Evolutionary conservation across 2,797 vertebrate species (phyloP).

Genomic region (Propithecus perrieri): DNA sequence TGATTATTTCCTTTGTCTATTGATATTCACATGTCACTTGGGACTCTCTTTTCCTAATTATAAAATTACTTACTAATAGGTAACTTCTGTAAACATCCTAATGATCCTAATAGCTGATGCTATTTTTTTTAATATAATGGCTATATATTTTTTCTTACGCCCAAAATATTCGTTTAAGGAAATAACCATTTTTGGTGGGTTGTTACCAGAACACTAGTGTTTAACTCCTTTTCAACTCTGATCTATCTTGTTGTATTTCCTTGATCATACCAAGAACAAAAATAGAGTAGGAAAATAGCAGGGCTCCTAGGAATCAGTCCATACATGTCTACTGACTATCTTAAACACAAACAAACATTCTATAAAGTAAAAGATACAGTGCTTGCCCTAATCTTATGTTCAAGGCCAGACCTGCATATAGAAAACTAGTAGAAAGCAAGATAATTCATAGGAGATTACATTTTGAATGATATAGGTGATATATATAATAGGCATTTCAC

Average conservation of each 20-base stretch:
- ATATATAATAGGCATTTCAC: neutral
- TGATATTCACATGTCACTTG: constrained; percentile 25
- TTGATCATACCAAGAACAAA: constrained; percentile 29
- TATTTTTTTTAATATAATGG: constrained; percentile 2
- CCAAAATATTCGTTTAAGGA: constrained; percentile 37
- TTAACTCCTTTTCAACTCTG: neutral
- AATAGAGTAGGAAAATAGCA: neutral
- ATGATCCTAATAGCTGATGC: constrained; percentile 12
- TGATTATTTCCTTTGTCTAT: constrained; percentile 43
- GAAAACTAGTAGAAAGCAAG: neutral
- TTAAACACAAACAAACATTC: neutral
- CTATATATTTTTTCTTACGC: constrained; percentile 14
- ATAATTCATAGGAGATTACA: neutral
- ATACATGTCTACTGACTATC: neutral
- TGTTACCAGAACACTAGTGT: neutral
- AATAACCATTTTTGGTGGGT: neutral
- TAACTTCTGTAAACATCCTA: neutral
- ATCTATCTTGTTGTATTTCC: constrained; percentile 1
- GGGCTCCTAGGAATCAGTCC: neutral
- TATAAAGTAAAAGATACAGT: neutral
- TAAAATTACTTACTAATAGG: constrained; percentile 29
- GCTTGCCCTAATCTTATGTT: neutral
- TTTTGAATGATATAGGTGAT: neutral
- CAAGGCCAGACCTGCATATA: neutral
- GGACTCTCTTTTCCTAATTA: constrained; percentile 29